phyloP scores from a whole-genome alignment of 2,113 vertebrate species.

The Charina bottae region DNA sequence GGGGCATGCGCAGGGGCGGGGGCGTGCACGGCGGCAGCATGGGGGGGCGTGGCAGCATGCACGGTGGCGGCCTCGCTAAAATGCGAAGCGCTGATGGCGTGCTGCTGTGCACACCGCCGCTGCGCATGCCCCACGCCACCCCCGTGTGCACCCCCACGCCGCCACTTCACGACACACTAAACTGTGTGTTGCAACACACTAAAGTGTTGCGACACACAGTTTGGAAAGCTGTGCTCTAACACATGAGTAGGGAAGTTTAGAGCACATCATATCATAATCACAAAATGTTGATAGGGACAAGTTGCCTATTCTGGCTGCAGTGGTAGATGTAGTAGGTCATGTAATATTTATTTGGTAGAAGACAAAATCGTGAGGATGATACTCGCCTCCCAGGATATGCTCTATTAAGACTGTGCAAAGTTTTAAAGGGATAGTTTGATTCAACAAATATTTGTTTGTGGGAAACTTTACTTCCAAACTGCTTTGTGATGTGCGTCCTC shows the following conservation, averaged over 20 bases:
- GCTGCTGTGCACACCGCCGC: too few species aligned
- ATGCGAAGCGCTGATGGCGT: too few species aligned
- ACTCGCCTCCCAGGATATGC: background rate
- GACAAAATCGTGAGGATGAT: background rate
- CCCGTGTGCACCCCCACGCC: too few species aligned
- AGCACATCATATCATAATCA: background rate
- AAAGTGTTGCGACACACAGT: too few species aligned
- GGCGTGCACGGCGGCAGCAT: too few species aligned
- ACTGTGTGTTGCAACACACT: too few species aligned
- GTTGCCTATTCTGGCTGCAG: background rate
- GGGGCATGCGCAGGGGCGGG: too few species aligned
- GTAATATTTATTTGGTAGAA: background rate
- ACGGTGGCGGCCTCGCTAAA: too few species aligned
- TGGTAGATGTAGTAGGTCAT: background rate
- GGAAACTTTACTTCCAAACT: background rate
- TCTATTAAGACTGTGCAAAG: background rate
- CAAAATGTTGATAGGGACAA: background rate
- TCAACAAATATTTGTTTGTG: background rate
- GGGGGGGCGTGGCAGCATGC: too few species aligned
- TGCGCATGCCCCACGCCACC: too few species aligned
- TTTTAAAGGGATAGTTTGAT: background rate
- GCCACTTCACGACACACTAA: too few species aligned
- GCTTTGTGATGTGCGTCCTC: background rate
- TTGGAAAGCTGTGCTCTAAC: too few species aligned
- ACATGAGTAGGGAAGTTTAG: background rate